Evolutionary conservation across 2,797 vertebrate genomes (phyloP), one percentile per base, ranked within the genome.

Genomic region (Epinephelus coioides): DNA sequence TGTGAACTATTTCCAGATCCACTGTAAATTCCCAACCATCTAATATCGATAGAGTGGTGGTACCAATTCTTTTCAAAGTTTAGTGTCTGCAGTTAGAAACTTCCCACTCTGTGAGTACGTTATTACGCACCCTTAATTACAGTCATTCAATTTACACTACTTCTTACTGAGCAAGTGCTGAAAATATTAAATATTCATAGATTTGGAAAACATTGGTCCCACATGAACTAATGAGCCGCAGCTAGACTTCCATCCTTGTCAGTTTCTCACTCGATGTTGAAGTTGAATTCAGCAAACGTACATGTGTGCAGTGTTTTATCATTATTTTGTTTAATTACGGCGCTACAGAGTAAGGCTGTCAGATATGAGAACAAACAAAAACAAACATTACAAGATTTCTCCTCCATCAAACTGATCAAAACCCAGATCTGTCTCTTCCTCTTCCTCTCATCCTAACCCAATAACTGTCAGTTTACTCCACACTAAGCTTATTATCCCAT

Each of bases 1-100:
- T 92, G 85, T 84, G 79, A 89, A 77, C 81, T 72, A 50, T 83
- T 84, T 83, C 88, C 75, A 84, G 73, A 87, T 83, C 49, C 78
- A 69, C 83, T 86, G 83, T 88, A 89, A 74, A 91, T 91, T 89
- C 75, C 71, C 62, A 44, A 25, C 74, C 62, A 23, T 81, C 74
- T 82, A 72, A 81, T 85, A 88, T 87, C 2, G 66, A 82, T 65
- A 66, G 69, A 79, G 81, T 64, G 38, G 50, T 60, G 66, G 60
- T 50, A 72, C 66, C 30, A 62, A 27, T 82, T 79, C 61, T 79
- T 78, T 77, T 73, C 61, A 77, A 76, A 83, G 78, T 80, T 71
- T 67, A 77, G 60, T 66, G 57, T 73, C 73, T 65, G 46, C 72
- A 73, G 79, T 82, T 87, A 69, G 34, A 76, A 84, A 82, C 84